Base-by-base conservation (phyloP, 1,140 invertebrate species). In the Drosophila novamexicana region DNA sequence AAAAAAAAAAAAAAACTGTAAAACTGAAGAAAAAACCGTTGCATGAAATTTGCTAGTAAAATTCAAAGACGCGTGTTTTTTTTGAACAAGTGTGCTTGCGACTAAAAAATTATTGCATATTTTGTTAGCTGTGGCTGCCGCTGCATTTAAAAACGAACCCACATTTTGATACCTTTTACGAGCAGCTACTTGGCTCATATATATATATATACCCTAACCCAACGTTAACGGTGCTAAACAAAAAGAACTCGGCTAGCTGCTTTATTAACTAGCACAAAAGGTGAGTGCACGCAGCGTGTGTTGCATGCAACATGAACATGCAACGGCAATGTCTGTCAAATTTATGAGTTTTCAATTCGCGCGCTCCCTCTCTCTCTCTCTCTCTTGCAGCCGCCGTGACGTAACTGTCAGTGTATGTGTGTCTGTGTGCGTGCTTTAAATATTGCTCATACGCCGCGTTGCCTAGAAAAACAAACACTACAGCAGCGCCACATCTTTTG, bases 401-500 rank as follows among this genome's bases (percentile, higher is more conserved):
- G 79, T 88, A 86, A 86, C 83, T 68, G 54, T 58, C 18, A 16
- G 53, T 44, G 36, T 64, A 59, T 50, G 70, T 62, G 12, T 50
- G 56, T 8, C 53, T 40, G 18, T 56, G 59, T 8, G 39, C 53
- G 47, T 53, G 50, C 44, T 45, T 44, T 40, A 7, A 40, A 81
- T 58, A 86, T 86, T 88, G 84, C 83, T 86, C 79, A 86, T 86
- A 86, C 83, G 83, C 83, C 82, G 76, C 72, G 59, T 88, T 47
- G 56, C 47, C 45, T 44, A 18, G 7, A 77, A 84, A 5, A 85
- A 85, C 54, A 85, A 85, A 77, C 18, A 18, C 18, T 1, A 18
- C 57, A 57, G 14, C 37, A 53, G 39, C 36, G 14, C 36, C 57
- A 12, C 18, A 10, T 37, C 16, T 10, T 9, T 10, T 52, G 70